A percentile compares a stretch with the other conserved stretches of the same genome.
Conservation (phyloP, 2,113 vertebrate genomes). For the Clarias macrocephalus region DNA sequence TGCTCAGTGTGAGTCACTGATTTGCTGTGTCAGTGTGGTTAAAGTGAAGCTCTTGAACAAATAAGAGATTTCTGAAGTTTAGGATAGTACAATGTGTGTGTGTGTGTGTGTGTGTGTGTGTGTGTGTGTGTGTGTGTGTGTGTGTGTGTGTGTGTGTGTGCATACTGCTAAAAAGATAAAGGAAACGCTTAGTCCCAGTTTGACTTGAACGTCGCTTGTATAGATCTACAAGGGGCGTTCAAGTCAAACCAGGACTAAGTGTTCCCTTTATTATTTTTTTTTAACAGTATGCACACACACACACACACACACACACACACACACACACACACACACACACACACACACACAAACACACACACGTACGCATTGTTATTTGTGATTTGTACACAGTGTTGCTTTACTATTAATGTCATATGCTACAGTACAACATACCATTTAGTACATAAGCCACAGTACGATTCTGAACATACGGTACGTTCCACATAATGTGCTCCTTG, state of each 20-base stretch:
- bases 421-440: background rate
- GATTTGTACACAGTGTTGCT: background rate
- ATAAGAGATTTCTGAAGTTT: slow-evolving; percentile 58
- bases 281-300: no score
- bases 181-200: no score
- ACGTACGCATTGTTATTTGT: no score
- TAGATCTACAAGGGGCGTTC: no score
- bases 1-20: slow-evolving; percentile 68
- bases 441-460: background rate
- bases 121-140: background rate
- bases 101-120: background rate
- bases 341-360: no score
- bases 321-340: no score
- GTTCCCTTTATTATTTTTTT: no score
- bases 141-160: background rate
- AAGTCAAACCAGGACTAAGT: no score
- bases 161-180: no score
- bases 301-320: no score
- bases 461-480: background rate
- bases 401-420: background rate
- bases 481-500: background rate
- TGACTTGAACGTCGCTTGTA: no score
- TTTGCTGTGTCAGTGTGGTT: slow-evolving; percentile 57
- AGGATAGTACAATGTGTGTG: background rate
- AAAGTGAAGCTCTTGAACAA: slow-evolving; percentile 67